Evolutionary conservation across 2,888 invertebrate genomes (phyloP).

Genomic region (Eueremaeus valkanovi): DNA sequence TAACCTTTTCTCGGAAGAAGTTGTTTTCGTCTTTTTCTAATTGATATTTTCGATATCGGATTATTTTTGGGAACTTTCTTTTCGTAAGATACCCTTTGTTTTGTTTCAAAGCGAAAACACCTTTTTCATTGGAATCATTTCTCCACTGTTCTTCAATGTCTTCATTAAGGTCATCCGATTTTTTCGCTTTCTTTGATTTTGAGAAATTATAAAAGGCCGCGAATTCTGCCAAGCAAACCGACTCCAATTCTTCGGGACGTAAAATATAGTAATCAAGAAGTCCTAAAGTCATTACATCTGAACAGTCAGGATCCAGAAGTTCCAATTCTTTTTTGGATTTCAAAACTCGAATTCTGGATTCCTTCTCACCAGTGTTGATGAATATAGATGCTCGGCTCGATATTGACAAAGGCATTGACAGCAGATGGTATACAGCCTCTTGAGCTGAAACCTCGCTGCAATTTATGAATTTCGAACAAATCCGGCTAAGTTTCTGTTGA

Average conservation of each 20-base stretch:
- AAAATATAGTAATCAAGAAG: slow-evolving; percentile 49
- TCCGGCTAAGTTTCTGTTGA: slow-evolving; percentile 43
- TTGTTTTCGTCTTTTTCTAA: slow-evolving; percentile 30
- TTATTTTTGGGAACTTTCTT: not conserved
- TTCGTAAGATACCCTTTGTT: not conserved
- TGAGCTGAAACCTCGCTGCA: slow-evolving; percentile 48
- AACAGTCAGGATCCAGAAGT: slow-evolving; percentile 11
- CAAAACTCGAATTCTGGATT: slow-evolving; percentile 48
- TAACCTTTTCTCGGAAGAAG: slow-evolving; percentile 48
- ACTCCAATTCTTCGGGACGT: slow-evolving; percentile 48
- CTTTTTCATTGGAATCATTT: no score
- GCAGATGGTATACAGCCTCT: slow-evolving; percentile 48
- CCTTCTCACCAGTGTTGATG: slow-evolving; percentile 47
- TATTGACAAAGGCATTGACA: slow-evolving; percentile 47
- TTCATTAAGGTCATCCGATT: slow-evolving; percentile 36
- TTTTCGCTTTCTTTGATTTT: slow-evolving; percentile 16
- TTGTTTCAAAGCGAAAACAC: not conserved
- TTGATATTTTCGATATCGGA: not conserved
- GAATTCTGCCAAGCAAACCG: slow-evolving; percentile 50
- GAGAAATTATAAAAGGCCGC: slow-evolving; percentile 43
- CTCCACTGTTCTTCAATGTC: not conserved
- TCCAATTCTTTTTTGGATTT: slow-evolving; percentile 47
- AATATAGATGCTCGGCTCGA: slow-evolving; percentile 45
- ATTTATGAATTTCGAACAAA: slow-evolving; percentile 48
- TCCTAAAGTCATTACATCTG: slow-evolving; percentile 41